Evolutionary conservation across 2,888 invertebrate species (phyloP), one percentile per base, ranked within the genome.

Genomic region (Athripsodes cinereus): DNA sequence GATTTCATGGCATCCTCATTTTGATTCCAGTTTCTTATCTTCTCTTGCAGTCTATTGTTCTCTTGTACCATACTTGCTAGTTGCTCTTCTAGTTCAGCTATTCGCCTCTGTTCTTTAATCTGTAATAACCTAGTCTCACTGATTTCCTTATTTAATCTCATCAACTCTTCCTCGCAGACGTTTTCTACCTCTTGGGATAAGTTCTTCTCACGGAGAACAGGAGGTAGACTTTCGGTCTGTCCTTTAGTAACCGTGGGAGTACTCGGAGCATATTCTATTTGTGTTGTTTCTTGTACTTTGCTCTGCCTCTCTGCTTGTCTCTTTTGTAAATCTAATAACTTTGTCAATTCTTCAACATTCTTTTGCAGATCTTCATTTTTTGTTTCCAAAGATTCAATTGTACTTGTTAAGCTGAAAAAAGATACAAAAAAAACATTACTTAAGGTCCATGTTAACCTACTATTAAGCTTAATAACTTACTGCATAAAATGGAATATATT

Each of bases 341-440:
- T 78, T 52, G 80, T 83, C 55, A 88, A 73, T 65, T 92, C 91
- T 67, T 94, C 93, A 64, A 90, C 78, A 70, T 83, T 86, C 71
- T 86, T 86, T 68, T 88, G 89, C 56, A 92, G 76, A 63, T 95
- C 94, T 68, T 94, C 94, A 71, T 87, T 86, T 70, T 88, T 88
- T 48, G 81, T 72, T 73, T 96, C 95, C 67, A 95, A 77, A 26
- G 82, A 81, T 71, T 93, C 92, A 66, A 92, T 85, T 66, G 84
- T 90, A 61, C 82, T 76, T 67, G 85, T 84, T 68, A 92, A 80
- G 64, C 87, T 88, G 75, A 26, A 68, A 65, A 46, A 6, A 11
- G 47, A 40, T 40, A n/a, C n/a, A n/a, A n/a, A n/a, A n/a, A n/a
- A n/a, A n/a, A n/a, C n/a, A n/a, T n/a, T n/a, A n/a, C n/a, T n/a